These are phyloP conservation scores for Scaptomyza pallida DNA, from an alignment of 1,140 invertebrate species.

Conservation along the genomic window DNA sequence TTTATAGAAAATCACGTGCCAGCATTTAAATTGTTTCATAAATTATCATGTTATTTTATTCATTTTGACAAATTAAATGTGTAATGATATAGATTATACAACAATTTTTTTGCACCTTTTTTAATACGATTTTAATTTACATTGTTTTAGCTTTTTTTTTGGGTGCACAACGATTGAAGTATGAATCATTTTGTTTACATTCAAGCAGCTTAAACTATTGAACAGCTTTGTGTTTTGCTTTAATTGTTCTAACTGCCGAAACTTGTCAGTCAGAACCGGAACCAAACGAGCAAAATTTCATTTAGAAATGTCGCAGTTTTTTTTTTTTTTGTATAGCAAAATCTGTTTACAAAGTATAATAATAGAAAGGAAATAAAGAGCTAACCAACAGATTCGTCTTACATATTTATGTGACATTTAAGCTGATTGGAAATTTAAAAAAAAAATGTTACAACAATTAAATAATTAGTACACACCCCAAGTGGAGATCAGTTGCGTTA, in stretches of 20 bases:
- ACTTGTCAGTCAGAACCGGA: neutral
- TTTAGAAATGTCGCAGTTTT: neutral
- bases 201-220: neutral
- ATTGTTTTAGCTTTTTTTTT: no score
- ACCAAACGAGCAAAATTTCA: neutral
- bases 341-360: neutral
- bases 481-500: neutral
- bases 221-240: neutral
- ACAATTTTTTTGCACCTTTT: no score
- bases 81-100: neutral
- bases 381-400: neutral
- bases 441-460: neutral
- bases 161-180: no score
- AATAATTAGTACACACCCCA: neutral
- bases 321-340: neutral
- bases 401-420: constrained; percentile 1
- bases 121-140: no score
- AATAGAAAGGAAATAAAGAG: neutral
- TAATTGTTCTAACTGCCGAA: neutral
- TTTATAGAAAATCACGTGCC: constrained; percentile 32
- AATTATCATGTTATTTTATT: neutral
- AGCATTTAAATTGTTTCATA: neutral
- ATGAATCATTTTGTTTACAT: neutral
- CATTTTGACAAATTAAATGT: neutral
- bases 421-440: neutral